Evolutionary conservation across 2,888 invertebrate species (phyloP).

Genomic region (Koerneria pararmatus): DNA sequence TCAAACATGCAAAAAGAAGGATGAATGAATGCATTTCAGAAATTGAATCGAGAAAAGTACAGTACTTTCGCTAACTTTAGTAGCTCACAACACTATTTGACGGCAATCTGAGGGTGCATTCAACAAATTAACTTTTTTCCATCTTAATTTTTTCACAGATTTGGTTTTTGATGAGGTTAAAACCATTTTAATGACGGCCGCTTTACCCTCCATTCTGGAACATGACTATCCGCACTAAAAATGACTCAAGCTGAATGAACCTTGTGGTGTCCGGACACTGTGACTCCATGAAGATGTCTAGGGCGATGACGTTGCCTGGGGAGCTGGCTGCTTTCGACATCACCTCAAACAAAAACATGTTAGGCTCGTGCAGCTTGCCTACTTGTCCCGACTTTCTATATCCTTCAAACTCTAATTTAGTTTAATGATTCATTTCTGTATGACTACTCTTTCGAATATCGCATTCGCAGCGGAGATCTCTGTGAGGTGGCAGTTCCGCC

Average conservation of each 20-base stretch:
- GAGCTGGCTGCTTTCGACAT: slow-evolving; percentile 22
- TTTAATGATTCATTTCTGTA: background rate
- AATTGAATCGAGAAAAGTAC: no score
- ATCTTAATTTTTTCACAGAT: no score
- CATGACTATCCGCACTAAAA: no score
- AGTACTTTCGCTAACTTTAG: no score
- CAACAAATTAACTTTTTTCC: no score
- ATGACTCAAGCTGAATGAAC: slow-evolving; percentile 21
- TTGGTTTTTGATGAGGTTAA: no score
- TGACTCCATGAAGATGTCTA: slow-evolving; percentile 58
- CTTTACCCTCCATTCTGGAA: no score
- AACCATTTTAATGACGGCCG: no score
- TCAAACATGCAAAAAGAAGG: no score
- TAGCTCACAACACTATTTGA: no score
- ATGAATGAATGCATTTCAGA: no score
- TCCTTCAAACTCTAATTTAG: slow-evolving; percentile 8
- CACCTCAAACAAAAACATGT: slow-evolving; percentile 26
- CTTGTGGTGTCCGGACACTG: slow-evolving; percentile 58
- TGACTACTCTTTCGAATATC: slow-evolving; percentile 28
- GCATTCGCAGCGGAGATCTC: slow-evolving; percentile 28
- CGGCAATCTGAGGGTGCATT: no score
- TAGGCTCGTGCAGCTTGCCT: background rate
- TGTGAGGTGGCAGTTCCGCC: slow-evolving; percentile 27
- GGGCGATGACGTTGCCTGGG: slow-evolving; percentile 38
- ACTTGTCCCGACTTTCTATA: background rate